phyloP scores from a whole-genome alignment of 1,140 invertebrate genomes.

The Mya arenaria region DNA sequence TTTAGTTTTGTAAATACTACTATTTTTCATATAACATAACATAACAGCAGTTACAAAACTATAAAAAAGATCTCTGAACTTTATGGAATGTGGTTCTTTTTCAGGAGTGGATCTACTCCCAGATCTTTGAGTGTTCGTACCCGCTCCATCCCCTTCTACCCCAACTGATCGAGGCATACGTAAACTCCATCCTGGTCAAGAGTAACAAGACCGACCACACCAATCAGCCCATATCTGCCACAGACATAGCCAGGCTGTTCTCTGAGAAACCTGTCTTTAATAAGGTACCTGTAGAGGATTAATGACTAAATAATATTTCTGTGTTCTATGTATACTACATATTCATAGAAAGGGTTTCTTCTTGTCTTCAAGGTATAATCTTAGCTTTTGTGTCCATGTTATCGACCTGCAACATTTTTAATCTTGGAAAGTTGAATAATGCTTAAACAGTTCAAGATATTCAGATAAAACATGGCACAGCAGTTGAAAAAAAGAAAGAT shows the following conservation, averaged over 20 bases:
- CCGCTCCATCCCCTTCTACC: conserved; percentile 97
- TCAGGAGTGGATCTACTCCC: conserved; percentile 94
- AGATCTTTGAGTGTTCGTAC: conserved; percentile 92
- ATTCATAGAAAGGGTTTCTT: neutral
- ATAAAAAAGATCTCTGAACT: no score
- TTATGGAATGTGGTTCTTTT: no score
- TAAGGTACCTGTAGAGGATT: conserved; percentile 11
- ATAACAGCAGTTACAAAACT: no score
- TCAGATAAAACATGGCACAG: no score
- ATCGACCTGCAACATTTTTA: no score
- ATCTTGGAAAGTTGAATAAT: no score
- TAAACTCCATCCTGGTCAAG: conserved; percentile 94
- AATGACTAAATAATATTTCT: neutral
- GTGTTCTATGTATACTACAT: neutral
- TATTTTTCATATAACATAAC: no score
- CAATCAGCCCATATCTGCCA: conserved; percentile 95
- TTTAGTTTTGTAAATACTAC: no score
- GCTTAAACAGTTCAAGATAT: no score
- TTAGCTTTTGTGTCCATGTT: neutral
- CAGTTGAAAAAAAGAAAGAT: no score
- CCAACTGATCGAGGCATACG: conserved; percentile 96
- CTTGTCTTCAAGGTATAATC: no score
- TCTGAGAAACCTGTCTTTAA: conserved; percentile 66
- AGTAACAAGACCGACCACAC: conserved; percentile 85
- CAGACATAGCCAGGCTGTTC: conserved; percentile 94